Evolutionary conservation across 1,140 invertebrate genomes (phyloP), one percentile per base, ranked within the genome.

Genomic region (Drosophila watanabei): DNA sequence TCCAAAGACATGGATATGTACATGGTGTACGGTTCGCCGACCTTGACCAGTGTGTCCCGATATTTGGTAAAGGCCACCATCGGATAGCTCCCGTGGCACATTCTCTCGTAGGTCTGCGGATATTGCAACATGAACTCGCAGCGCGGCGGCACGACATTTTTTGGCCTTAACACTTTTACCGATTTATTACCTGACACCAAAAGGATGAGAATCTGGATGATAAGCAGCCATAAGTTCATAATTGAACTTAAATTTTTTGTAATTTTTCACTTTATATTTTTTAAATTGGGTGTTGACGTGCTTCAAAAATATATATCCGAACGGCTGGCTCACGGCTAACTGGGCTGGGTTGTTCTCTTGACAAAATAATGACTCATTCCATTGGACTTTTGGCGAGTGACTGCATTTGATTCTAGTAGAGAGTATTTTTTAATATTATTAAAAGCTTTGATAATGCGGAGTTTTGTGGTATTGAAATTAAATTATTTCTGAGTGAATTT

Each of bases 1-100:
- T 89, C 52, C 7, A 52, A 2, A 0, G 84, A 65, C 0, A 7
- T 0, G 0, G 86, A 51, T 66, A 88, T 70, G n/a, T 63, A 88
- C 0, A 88, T 24, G 0, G 65, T 51, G 18, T 81, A 79, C 0
- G 54, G 64, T 33, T 88, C 85, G 20, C 78, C 70, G 2, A 62
- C 32, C 33, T 65, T 62, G 5, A 90, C 49, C 6, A 54, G 63
- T 0, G 81, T 90, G 20, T 89, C 85, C 3, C 82, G 81, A 16
- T 57, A 89, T 28, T 82, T 81, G 10, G 62, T 81, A 4, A 81
- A 58, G 0, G 66, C 75, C 35, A 85, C 39, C 45, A 72, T 0
- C 0, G 86, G 86, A 30, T 63, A 85, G 0, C 16, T 69, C 1
- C 81, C 79, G 0, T 18, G n/a, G 30, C 85, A 89, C 7, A 20